phyloP scores from a whole-genome alignment of 2,113 vertebrate species.

The Sapajus apella region DNA sequence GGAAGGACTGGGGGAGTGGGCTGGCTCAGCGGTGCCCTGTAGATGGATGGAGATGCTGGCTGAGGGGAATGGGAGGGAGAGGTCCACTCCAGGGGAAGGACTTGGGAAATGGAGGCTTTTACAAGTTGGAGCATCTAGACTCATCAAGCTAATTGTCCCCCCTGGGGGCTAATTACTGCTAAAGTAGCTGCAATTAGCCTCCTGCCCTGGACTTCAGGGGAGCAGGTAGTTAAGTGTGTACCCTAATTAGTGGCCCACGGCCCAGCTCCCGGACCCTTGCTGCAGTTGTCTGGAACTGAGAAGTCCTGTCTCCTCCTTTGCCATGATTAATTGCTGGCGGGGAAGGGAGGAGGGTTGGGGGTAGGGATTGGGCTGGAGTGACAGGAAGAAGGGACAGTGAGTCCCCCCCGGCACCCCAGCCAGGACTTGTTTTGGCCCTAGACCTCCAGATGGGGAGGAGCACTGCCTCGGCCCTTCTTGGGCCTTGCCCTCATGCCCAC shows the following conservation, averaged over 20 bases:
- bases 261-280: constrained; percentile 47
- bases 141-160: constrained; percentile 79
- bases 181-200: constrained; percentile 78
- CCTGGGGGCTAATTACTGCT: constrained; percentile 75
- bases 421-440: neutral
- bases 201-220: constrained; percentile 73
- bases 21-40: neutral
- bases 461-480: neutral
- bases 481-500: neutral
- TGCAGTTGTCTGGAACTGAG: constrained; percentile 4
- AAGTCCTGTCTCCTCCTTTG: neutral
- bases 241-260: constrained; percentile 67
- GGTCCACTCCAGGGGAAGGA: neutral
- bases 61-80: neutral
- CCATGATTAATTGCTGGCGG: neutral
- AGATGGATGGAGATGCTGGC: neutral
- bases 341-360: neutral
- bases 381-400: neutral
- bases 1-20: neutral
- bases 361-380: neutral
- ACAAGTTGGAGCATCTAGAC: constrained; percentile 54
- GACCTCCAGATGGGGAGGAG: neutral
- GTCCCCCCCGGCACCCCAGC: neutral
- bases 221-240: constrained; percentile 66
- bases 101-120: constrained; percentile 48